Evolutionary conservation across 2,113 vertebrate genomes (phyloP).

Genomic region (Chroicocephalus ridibundus): DNA sequence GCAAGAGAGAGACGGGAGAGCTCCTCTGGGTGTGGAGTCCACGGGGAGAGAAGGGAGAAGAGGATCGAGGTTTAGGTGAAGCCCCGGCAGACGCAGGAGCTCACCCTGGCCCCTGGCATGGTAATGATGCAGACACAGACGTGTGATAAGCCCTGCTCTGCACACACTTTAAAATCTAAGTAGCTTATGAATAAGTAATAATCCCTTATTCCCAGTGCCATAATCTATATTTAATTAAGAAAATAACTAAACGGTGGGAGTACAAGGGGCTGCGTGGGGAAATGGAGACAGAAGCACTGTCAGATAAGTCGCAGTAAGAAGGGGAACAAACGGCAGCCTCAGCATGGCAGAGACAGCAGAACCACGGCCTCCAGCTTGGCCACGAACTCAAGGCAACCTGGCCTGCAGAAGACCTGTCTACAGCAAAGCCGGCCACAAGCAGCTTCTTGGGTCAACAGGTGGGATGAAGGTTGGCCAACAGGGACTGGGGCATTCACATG

Average conservation of each 20-base stretch:
- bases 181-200: conserved; percentile 57
- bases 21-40: not conserved
- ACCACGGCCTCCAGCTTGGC: not conserved
- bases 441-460: not conserved
- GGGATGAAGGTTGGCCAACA: not conserved
- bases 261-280: not conserved
- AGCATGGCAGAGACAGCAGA: not conserved
- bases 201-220: conserved; percentile 21
- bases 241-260: conserved; percentile 49
- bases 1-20: not conserved
- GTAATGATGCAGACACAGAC: not conserved
- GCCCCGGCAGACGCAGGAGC: not conserved
- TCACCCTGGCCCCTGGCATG: not conserved
- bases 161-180: conserved; percentile 25
- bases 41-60: not conserved
- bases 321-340: not conserved
- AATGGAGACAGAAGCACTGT: not conserved
- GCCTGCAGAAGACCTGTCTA: not conserved
- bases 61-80: not conserved
- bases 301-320: not conserved
- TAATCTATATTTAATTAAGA: conserved; percentile 65
- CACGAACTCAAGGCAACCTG: not conserved
- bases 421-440: not conserved
- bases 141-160: not conserved
- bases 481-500: not conserved